Evolutionary conservation across 1,140 invertebrate species (phyloP).

Genomic region (Nasonia longicornis): DNA sequence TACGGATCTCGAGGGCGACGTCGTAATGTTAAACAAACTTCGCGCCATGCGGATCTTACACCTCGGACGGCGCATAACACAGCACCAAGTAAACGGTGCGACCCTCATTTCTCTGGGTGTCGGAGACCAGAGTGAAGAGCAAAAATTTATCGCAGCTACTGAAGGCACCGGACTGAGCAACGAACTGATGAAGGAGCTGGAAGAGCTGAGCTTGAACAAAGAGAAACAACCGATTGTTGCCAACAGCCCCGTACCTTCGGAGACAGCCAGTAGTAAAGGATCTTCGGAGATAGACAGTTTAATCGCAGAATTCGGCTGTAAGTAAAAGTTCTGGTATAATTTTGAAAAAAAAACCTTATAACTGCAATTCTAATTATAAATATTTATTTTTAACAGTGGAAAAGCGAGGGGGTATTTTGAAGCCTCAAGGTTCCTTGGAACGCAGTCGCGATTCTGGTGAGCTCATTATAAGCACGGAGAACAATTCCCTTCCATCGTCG

Average conservation of each 20-base stretch:
- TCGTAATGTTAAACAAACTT: slow-evolving; percentile 58
- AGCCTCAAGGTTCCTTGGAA: slow-evolving; percentile 77
- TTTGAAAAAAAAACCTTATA: background rate
- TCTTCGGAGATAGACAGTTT: slow-evolving; percentile 56
- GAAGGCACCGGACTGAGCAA: slow-evolving; percentile 59
- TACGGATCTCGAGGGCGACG: slow-evolving; percentile 58
- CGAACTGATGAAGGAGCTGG: slow-evolving; percentile 65
- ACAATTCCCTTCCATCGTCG: slow-evolving; percentile 56
- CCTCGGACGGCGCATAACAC: slow-evolving; percentile 68
- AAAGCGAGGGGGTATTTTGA: slow-evolving; percentile 77
- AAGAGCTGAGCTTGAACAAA: slow-evolving; percentile 63
- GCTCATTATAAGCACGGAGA: slow-evolving; percentile 52
- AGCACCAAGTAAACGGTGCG: slow-evolving; percentile 64
- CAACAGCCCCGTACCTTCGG: slow-evolving; percentile 61
- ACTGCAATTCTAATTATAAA: slow-evolving; percentile 1
- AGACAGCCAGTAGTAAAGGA: slow-evolving; percentile 60
- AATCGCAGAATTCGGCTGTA: slow-evolving; percentile 49
- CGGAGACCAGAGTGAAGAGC: slow-evolving; percentile 50
- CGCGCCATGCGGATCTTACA: slow-evolving; percentile 68
- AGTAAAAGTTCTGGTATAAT: slow-evolving; percentile 37
- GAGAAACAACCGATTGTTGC: slow-evolving; percentile 53
- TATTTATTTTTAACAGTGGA: slow-evolving; percentile 60
- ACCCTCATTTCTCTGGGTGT: slow-evolving; percentile 54
- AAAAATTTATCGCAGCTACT: slow-evolving; percentile 54
- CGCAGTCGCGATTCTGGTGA: slow-evolving; percentile 68